Base-by-base conservation (phyloP, 2,888 invertebrate species). In the Scaptomyza parva region DNA sequence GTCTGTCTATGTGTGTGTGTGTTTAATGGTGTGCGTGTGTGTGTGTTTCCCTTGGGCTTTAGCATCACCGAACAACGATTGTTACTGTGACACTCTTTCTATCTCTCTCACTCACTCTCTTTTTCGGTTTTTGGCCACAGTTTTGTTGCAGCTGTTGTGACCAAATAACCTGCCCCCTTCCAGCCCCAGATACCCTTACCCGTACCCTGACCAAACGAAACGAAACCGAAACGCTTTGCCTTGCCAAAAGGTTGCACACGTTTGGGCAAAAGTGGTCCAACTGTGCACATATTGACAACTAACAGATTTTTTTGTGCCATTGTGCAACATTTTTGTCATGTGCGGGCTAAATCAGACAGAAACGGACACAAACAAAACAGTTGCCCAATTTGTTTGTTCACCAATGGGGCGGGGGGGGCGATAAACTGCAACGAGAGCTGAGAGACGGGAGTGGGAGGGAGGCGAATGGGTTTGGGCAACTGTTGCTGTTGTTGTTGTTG, bases 321-420 rank as follows among this genome's bases (percentile, higher is more conserved):
- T 85, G 82, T 83, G 77, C 61, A 79, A 66, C 67, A 76, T 76
- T 66, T 82, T 86, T 78, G 72, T 82, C 86, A 78, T 82, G 71
- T 79, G 83, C 79, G 76, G 86, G 79, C 76, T 75, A 71, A 79
- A 65, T 73, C 73, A 73, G 73, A 66, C 76, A 48, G 73, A 76
- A 76, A 76, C 66, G 73, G 73, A 73, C 76, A 73, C 76, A 76
- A 76, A 73, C 73, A 73, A 69, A 73, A 71, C 73, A 76, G 76
- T 73, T 62, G 72, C 74, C 74, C 76, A 76, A 74, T 74, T 74
- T 76, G 74, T 71, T 76, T 70, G 57, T 66, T 66, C 72, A 51
- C 39, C 54, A 44, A 58, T 61, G 51, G 50, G 53, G 61, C 58
- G 54, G 51, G 50, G 53, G 61, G 55, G 54, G 43, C 43, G 47